Conservation (phyloP, 2,888 invertebrate genomes). For the Cataglyphis rosenhaueri region DNA sequence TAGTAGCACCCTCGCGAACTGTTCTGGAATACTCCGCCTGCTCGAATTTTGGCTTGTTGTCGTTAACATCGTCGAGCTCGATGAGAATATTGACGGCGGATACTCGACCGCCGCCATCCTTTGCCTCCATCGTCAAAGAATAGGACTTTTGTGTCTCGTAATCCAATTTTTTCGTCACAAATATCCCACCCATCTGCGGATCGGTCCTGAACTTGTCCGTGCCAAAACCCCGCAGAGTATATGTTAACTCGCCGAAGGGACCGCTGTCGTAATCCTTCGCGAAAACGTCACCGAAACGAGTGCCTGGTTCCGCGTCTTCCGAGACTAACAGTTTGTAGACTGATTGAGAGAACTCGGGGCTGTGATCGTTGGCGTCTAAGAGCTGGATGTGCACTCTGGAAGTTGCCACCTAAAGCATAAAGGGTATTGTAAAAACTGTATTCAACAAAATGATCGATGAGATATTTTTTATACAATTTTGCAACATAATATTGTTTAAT, state of each 20-base stretch:
- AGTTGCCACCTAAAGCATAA: slow-evolving; percentile 86
- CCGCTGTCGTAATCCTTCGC: slow-evolving; percentile 92
- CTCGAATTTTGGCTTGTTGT: slow-evolving; percentile 91
- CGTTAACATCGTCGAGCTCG: slow-evolving; percentile 91
- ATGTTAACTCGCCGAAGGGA: slow-evolving; percentile 90
- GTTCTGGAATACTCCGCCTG: slow-evolving; percentile 90
- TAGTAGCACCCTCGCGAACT: slow-evolving; percentile 91
- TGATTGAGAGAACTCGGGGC: slow-evolving; percentile 89
- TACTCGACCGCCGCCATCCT: slow-evolving; percentile 92
- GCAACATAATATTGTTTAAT: not conserved
- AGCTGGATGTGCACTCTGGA: slow-evolving; percentile 89
- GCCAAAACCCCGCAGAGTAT: slow-evolving; percentile 92
- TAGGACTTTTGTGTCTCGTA: slow-evolving; percentile 93
- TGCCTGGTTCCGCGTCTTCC: slow-evolving; percentile 89
- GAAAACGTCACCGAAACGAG: slow-evolving; percentile 88
- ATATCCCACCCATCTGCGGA: slow-evolving; percentile 89
- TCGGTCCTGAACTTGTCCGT: slow-evolving; percentile 92
- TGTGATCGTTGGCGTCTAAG: slow-evolving; percentile 93
- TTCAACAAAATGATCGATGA: not conserved
- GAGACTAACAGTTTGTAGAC: slow-evolving; percentile 89
- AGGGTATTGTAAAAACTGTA: not conserved
- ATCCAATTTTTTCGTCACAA: slow-evolving; percentile 89
- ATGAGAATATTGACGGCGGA: slow-evolving; percentile 90
- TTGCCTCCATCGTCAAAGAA: slow-evolving; percentile 92
- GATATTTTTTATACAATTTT: not conserved